These are phyloP conservation scores for Lagocephalus sceleratus DNA, from an alignment of 2,797 vertebrate genomes.

Conservation along the genomic window DNA sequence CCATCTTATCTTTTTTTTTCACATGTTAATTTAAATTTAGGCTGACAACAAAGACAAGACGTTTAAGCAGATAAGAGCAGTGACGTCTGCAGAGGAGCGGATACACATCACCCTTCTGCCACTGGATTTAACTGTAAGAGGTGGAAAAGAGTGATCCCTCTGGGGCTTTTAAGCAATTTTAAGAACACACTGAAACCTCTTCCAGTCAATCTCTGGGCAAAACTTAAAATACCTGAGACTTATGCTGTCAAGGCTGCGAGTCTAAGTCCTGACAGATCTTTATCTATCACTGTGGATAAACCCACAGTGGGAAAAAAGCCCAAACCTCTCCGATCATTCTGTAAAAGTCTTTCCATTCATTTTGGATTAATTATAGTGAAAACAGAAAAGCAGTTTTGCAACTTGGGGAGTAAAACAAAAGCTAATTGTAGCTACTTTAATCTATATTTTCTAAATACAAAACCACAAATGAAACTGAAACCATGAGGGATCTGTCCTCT, in stretches of 20 bases:
- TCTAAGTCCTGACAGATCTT: conserved; percentile 2
- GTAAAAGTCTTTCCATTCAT: not conserved
- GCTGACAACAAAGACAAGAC: conserved; percentile 12
- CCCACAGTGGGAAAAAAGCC: too few species aligned
- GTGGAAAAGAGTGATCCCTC: not conserved
- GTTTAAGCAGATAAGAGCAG: too few species aligned
- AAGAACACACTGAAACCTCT: not conserved
- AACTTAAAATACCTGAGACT: conserved; percentile 13
- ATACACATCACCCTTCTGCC: not conserved
- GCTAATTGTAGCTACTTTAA: too few species aligned
- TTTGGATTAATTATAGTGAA: not conserved
- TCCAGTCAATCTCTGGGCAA: not conserved
- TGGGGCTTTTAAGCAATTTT: not conserved
- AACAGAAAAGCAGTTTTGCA: too few species aligned
- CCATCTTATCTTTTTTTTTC: conserved; percentile 16
- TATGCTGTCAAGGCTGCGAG: not conserved
- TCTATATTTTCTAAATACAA: too few species aligned
- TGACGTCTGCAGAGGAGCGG: not conserved
- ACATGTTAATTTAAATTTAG: conserved; percentile 6
- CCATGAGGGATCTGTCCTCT: too few species aligned
- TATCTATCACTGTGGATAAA: not conserved
- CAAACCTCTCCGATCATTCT: not conserved
- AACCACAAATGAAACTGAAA: too few species aligned
- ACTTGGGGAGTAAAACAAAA: too few species aligned
- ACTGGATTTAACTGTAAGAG: not conserved